phyloP scores from a whole-genome alignment of 2,113 vertebrate species.

The Labeo rohita region DNA sequence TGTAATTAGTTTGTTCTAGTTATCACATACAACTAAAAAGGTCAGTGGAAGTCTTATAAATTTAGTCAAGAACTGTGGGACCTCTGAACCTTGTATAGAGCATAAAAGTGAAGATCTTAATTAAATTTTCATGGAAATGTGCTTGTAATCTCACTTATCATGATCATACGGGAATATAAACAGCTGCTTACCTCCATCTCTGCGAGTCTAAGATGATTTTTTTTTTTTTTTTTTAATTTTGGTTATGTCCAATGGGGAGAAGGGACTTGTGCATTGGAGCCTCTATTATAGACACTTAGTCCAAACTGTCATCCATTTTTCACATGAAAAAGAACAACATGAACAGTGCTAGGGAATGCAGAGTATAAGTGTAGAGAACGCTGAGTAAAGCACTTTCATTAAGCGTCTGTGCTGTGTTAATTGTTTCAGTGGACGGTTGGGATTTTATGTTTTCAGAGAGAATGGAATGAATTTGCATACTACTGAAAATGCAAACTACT shows the following conservation, averaged over 20 bases:
- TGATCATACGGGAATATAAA: neutral
- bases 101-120: neutral
- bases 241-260: neutral
- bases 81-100: neutral
- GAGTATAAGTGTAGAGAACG: neutral
- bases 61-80: neutral
- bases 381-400: neutral
- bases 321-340: neutral
- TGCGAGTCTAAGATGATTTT: neutral
- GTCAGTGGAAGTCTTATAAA: neutral
- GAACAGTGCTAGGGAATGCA: neutral
- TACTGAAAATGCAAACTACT: neutral
- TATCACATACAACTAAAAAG: neutral
- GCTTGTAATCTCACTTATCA: neutral
- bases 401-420: neutral
- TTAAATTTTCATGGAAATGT: neutral
- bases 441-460: slow-evolving; percentile 2
- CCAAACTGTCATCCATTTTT: neutral
- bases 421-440: neutral
- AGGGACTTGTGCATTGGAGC: neutral
- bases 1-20: neutral
- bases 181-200: neutral
- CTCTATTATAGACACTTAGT: neutral
- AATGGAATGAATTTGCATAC: neutral
- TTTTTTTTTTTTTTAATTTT: neutral